Evolutionary conservation across 2,888 invertebrate species (phyloP), one percentile per base, ranked within the genome.

Genomic region (Diarsia rubi): DNA sequence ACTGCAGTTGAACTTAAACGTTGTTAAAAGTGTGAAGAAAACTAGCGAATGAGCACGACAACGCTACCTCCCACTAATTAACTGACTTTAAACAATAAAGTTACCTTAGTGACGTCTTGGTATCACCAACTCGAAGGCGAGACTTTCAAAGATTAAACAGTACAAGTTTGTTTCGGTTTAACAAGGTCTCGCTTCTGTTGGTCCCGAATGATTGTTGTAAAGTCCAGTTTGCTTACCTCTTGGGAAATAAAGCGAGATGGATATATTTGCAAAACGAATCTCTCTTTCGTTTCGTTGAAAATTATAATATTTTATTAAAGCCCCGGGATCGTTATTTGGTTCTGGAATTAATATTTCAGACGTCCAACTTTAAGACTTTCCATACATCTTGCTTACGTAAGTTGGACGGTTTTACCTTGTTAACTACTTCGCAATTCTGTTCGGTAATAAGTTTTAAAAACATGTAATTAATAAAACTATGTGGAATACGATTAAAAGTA

Each of bases 241-340:
- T 52, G 93, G 93, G 93, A 94, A 94, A 94, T 94, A 92, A 92
- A 90, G 71, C 64, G 89, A 89, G 90, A 92, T 89, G 91, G 91
- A 92, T 91, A 91, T 92, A 92, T 92, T 92, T 91, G 84, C 89
- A 83, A 87, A 84, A 83, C 85, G 88, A 86, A 90, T 89, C 87
- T 89, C 87, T 88, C 90, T 86, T 88, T 88, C 85, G 85, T 90
- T 89, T 88, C 88, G n/a, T 70, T 67, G 86, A 88, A 83, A 88
- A 88, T 91, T 89, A 85, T 80, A 84, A 88, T 88, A 88, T 89
- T 88, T 88, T 90, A 86, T 89, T 88, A 83, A 79, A 77, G 83
- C 84, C 47, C 70, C 63, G 70, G 85, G 84, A 82, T 79, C 81
- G 81, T 81, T 85, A 76, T 86, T 81, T 80, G 74, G 69, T 80